phyloP scores from a whole-genome alignment of 2,113 vertebrate species.

The Recurvirostra avosetta region DNA sequence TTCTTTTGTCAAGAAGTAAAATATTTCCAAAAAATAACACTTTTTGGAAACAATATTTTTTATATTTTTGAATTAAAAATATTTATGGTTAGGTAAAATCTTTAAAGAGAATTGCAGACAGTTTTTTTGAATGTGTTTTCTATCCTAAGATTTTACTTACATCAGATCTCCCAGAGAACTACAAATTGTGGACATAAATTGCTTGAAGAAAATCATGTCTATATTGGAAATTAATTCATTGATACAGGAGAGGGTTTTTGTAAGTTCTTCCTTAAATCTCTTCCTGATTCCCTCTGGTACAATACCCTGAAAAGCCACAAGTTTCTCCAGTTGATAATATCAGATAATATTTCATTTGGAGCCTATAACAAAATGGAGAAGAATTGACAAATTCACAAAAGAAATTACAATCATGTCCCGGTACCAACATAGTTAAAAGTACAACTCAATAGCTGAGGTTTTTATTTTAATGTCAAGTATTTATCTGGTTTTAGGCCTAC shows the following conservation, averaged over 20 bases:
- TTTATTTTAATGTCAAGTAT: neutral
- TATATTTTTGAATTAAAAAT: neutral
- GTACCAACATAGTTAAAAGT: neutral
- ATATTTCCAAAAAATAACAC: neutral
- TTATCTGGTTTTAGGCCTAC: neutral
- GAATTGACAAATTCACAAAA: neutral
- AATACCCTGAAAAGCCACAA: neutral
- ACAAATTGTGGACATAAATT: neutral
- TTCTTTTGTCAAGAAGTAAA: neutral
- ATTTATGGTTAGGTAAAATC: neutral
- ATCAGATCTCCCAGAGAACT: neutral
- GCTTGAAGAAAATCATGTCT: neutral
- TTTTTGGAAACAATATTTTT: neutral
- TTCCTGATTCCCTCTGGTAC: neutral
- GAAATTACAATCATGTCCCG: neutral
- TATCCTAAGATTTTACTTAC: neutral
- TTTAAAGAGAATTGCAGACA: neutral
- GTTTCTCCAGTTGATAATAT: neutral
- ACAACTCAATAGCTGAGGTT: neutral
- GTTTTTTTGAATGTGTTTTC: neutral
- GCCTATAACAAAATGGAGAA: neutral
- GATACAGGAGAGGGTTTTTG: neutral
- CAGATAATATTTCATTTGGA: neutral
- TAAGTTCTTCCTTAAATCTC: neutral
- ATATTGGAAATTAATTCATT: neutral